Evolutionary conservation across 2,113 vertebrate genomes (phyloP).

Genomic region (Pimephales promelas): DNA sequence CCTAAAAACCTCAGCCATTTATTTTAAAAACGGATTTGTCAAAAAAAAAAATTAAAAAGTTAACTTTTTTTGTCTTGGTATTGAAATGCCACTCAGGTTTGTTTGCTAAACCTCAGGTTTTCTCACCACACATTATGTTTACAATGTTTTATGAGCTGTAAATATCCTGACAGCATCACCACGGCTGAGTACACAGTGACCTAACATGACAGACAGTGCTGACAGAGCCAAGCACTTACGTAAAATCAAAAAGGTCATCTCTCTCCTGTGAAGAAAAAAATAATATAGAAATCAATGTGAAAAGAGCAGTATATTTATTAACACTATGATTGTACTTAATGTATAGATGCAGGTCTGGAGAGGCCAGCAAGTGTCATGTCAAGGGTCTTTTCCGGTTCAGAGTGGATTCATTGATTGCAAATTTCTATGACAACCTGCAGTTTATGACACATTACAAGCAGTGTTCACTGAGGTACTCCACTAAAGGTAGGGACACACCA

Average conservation of each 20-base stretch:
- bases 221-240: neutral
- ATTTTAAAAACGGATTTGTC: too few species aligned
- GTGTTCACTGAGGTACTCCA: too few species aligned
- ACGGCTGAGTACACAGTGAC: neutral
- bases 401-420: too few species aligned
- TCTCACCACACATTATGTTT: neutral
- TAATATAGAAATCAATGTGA: neutral
- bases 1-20: too few species aligned
- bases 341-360: neutral
- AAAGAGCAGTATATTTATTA: neutral
- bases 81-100: neutral
- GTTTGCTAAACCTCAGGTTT: neutral
- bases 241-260: neutral
- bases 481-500: too few species aligned
- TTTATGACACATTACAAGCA: neutral
- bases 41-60: too few species aligned
- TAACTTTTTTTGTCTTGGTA: neutral
- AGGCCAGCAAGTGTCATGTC: too few species aligned
- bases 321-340: neutral
- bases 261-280: neutral
- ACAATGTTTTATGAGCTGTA: conserved; percentile 10
- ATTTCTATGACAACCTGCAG: neutral
- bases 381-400: too few species aligned
- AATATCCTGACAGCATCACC: neutral
- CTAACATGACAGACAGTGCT: neutral